These are phyloP conservation scores for Mactromeris polynyma DNA, from an alignment of 2,888 invertebrate genomes.

Conservation along the genomic window DNA sequence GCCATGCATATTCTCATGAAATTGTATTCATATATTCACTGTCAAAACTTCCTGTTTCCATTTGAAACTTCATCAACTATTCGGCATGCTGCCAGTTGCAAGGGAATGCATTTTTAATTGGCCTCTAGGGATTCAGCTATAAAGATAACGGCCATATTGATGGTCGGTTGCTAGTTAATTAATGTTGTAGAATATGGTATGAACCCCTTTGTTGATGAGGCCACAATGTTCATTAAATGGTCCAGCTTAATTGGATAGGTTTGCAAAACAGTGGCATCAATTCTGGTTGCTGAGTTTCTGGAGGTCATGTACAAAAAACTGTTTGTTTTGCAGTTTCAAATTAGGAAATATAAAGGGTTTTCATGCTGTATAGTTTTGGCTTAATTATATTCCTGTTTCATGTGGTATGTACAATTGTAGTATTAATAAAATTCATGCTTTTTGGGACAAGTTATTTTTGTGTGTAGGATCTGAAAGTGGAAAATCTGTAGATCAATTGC, in stretches of 20 bases:
- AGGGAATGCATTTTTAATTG: constrained; percentile 40
- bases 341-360: not conserved
- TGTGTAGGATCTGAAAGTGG: not conserved
- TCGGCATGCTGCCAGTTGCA: constrained; percentile 10
- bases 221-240: not conserved
- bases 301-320: not conserved
- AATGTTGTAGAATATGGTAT: not conserved
- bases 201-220: not conserved
- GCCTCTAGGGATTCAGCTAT: constrained; percentile 30
- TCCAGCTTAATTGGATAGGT: constrained; percentile 8
- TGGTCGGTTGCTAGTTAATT: constrained; percentile 1
- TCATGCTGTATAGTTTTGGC: not conserved
- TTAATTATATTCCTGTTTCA: not conserved
- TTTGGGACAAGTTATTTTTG: not conserved
- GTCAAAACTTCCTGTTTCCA: constrained; percentile 4
- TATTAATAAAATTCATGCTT: not conserved
- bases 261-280: constrained; percentile 14
- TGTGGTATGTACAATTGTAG: not conserved
- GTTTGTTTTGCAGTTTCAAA: not conserved
- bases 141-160: constrained; percentile 13
- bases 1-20: not conserved
- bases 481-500: not conserved
- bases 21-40: not conserved
- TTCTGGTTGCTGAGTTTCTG: not conserved
- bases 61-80: constrained; percentile 3